Base-by-base conservation (phyloP, 2,888 invertebrate species). In the Ethmia dodecea region DNA sequence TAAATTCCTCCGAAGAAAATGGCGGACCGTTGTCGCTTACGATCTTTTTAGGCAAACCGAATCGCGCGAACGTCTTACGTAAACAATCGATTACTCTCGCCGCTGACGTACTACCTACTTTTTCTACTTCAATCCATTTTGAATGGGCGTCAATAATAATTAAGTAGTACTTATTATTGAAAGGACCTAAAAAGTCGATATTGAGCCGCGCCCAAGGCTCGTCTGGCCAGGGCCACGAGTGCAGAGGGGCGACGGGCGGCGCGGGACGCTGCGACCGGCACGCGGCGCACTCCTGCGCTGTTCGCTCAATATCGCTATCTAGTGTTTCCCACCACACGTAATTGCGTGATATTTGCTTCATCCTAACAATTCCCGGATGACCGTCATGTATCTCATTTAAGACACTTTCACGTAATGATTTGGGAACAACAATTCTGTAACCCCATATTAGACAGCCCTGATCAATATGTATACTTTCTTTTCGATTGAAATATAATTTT, bases 391-490 rank as follows among this genome's bases (percentile, higher is more conserved):
- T 2, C 13, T 33, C 22, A 3, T 13, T 27, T 3, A 37, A 13
- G 8, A 32, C 30, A 6, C 16, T 14, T 8, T 13, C 25, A 6
- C 25, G 28, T 14, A 28, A 15, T 4, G 22, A 5, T 13, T 14
- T 9, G 11, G 41, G 41, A 6, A 31, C 14, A 6, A 35, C 24
- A 3, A 29, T 13, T 10, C 35, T 13, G 16, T 24, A 28, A 3
- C 35, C 35, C 35, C 29, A 35, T 14, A 35, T 22, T 1, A 43
- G 5, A 25, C 28, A 35, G 8, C 43, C 50, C 12, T 35, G 13
- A 18, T 50, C 49, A 2, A 25, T 14, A 12, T 52, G 49, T 4
- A 55, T 12, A 13, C 51, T 49, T 5, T 37, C 27, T 8, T 28
- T 14, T 3, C 38, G 22, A 16, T 34, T 13, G n/a, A 24, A 46